phyloP scores from a whole-genome alignment of 1,140 invertebrate species.

The Rhagoletis pomonella region DNA sequence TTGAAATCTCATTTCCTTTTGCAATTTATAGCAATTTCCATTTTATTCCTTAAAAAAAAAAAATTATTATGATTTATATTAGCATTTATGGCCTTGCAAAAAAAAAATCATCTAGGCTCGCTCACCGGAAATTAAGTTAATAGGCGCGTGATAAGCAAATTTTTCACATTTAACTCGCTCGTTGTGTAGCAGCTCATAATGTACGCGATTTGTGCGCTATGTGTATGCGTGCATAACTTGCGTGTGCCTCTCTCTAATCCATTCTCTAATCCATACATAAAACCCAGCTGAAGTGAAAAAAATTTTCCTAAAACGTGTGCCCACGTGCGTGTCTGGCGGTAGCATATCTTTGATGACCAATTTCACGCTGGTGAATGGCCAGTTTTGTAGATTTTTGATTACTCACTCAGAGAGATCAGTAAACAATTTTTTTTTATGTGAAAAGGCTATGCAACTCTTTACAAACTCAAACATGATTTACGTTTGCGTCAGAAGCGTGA shows the following conservation, averaged over 20 bases:
- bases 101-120: constrained; percentile 20
- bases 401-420: neutral
- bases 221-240: neutral
- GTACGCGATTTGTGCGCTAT: neutral
- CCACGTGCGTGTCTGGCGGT: neutral
- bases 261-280: neutral
- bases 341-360: constrained; percentile 19
- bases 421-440: neutral
- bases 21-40: neutral
- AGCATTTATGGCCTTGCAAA: neutral
- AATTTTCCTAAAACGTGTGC: neutral
- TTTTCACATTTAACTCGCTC: constrained; percentile 25
- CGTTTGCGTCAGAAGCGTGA: neutral
- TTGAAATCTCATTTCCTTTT: neutral
- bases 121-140: constrained; percentile 36
- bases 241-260: neutral
- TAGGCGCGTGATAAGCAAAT: constrained; percentile 46
- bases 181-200: neutral
- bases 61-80: constrained; percentile 10
- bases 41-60: neutral
- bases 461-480: neutral
- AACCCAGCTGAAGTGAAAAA: neutral
- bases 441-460: neutral
- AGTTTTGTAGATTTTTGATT: constrained; percentile 20
- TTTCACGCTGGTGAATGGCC: constrained; percentile 8